phyloP scores from a whole-genome alignment of 2,888 invertebrate genomes.

The Tribolium freemani region DNA sequence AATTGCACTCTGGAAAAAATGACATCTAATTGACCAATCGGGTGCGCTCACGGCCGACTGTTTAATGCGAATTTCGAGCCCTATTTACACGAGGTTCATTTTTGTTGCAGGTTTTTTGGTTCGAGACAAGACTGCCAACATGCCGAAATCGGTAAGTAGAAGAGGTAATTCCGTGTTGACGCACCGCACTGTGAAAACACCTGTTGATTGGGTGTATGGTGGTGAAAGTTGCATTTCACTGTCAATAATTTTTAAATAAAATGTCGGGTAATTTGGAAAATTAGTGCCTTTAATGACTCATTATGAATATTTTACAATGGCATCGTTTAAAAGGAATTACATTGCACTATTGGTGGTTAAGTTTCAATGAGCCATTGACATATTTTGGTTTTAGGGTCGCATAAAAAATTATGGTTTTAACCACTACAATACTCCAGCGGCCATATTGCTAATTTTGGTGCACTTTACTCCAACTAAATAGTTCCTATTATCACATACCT shows the following conservation, averaged over 20 bases:
- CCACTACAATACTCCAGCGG: not conserved
- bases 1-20: not conserved
- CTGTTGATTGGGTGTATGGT: constrained; percentile 15
- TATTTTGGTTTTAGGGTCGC: not conserved
- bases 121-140: constrained; percentile 22
- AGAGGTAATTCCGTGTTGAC: constrained; percentile 21
- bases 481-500: not conserved
- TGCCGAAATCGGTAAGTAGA: constrained; percentile 33
- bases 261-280: not conserved
- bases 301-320: not conserved
- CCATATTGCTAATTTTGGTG: not conserved
- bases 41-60: not conserved
- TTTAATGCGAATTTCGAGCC: not conserved
- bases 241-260: constrained; percentile 12
- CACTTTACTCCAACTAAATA: not conserved
- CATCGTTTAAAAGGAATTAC: not conserved
- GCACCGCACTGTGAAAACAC: constrained; percentile 22
- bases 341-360: not conserved
- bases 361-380: not conserved
- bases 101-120: constrained; percentile 27
- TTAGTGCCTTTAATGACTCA: constrained; percentile 2
- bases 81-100: not conserved
- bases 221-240: constrained; percentile 26
- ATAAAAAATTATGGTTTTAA: not conserved
- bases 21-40: not conserved